phyloP scores from a whole-genome alignment of 2,797 vertebrate species.

The Labroides dimidiatus region DNA sequence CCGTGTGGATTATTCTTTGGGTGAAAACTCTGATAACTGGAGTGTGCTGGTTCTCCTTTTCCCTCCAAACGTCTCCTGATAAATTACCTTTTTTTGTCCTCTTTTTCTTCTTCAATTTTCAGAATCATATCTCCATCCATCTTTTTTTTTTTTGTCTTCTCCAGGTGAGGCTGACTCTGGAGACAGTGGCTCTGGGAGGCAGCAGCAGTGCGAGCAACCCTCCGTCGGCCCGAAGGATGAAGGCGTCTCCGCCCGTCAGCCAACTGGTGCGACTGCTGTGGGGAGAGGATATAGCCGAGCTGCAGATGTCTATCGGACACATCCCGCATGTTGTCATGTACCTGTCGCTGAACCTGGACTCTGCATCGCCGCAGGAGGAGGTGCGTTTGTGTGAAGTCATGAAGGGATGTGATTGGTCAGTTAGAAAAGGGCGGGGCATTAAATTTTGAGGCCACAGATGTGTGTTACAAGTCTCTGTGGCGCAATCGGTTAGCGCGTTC shows the following conservation, averaged over 20 bases:
- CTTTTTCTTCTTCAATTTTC: background rate
- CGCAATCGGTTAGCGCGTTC: constrained; percentile 27
- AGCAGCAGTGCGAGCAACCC: constrained; percentile 20
- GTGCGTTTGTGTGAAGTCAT: constrained; percentile 71
- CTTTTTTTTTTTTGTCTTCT: background rate
- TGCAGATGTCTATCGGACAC: constrained; percentile 84
- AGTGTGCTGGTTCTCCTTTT: background rate
- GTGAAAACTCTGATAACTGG: constrained; percentile 21
- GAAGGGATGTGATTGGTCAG: too few species aligned
- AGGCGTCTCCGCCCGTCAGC: constrained; percentile 79
- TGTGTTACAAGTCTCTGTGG: background rate
- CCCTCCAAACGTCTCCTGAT: background rate
- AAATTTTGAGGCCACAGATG: background rate
- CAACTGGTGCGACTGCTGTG: constrained; percentile 91
- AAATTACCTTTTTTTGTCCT: background rate
- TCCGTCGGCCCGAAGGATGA: constrained; percentile 39
- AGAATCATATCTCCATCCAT: background rate
- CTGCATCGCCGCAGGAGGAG: constrained; percentile 89
- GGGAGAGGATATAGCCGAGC: constrained; percentile 85
- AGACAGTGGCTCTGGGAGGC: constrained; percentile 78
- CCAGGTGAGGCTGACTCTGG: constrained; percentile 94
- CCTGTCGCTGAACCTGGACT: constrained; percentile 91
- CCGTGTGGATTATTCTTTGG: constrained; percentile 17
- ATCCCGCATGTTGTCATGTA: constrained; percentile 92
- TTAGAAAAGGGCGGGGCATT: background rate